phyloP scores from a whole-genome alignment of 2,797 vertebrate species.

The Enteromius thamalakanensis region DNA sequence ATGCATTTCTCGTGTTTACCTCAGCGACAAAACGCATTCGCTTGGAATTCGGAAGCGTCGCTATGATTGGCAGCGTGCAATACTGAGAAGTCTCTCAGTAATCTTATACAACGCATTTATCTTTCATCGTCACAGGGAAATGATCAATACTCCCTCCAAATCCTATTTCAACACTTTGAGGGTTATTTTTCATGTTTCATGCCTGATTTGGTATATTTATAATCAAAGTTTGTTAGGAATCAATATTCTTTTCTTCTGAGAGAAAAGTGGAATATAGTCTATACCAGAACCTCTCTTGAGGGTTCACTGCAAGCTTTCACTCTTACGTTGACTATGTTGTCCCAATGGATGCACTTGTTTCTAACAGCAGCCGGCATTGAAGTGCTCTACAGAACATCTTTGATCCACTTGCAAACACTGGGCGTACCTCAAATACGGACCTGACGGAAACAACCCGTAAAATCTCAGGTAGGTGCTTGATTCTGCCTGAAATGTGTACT shows the following conservation, averaged over 20 bases:
- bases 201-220: constrained; percentile 10
- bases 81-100: constrained; percentile 6
- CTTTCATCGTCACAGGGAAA: constrained; percentile 20
- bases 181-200: constrained; percentile 24
- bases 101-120: constrained; percentile 14
- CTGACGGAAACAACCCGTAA: constrained; percentile 37
- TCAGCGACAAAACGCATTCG: neutral
- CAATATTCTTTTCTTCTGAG: constrained; percentile 24
- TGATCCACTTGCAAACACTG: constrained; percentile 3
- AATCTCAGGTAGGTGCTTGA: constrained; percentile 33
- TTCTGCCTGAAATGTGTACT: constrained; percentile 34
- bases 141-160: constrained; percentile 22
- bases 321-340: constrained; percentile 11
- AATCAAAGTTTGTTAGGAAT: constrained; percentile 11
- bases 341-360: constrained; percentile 7
- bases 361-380: neutral
- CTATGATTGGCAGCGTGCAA: constrained; percentile 29
- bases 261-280: neutral
- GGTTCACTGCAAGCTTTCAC: constrained; percentile 2
- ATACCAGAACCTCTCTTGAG: constrained; percentile 8
- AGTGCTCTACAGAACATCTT: constrained; percentile 17
- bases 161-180: constrained; percentile 13
- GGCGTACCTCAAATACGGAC: neutral
- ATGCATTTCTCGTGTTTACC: neutral
- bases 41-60: neutral